These are phyloP conservation scores for Dryobotodes eremita DNA, from an alignment of 2,888 invertebrate species.

Conservation along the genomic window DNA sequence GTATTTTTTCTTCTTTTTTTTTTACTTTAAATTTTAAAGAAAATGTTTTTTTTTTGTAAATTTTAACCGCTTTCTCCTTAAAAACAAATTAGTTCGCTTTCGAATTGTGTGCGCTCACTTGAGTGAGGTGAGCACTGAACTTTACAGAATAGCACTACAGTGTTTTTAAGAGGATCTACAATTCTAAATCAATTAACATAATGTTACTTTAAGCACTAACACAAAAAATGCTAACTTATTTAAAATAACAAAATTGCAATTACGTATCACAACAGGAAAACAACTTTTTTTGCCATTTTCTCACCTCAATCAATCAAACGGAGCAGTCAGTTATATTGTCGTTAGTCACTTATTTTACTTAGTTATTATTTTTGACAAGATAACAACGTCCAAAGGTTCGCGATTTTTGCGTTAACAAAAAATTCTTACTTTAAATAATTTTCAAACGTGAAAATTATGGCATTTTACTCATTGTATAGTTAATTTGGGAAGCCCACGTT, in stretches of 20 bases:
- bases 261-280: constrained; percentile 21
- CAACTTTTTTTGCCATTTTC: constrained; percentile 5
- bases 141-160: too few relatives aligned
- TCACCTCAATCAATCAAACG: constrained; percentile 27
- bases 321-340: constrained; percentile 28
- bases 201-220: background rate
- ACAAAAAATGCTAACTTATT: background rate
- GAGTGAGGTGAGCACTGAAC: background rate
- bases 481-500: background rate
- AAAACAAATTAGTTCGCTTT: constrained; percentile 16
- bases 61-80: background rate
- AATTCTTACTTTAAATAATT: background rate
- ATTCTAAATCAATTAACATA: background rate
- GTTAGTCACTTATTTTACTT: constrained; percentile 14
- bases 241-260: constrained; percentile 16
- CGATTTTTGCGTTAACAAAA: constrained; percentile 1
- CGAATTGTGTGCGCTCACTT: background rate
- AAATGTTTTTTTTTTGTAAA: too few relatives aligned
- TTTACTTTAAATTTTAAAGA: too few relatives aligned
- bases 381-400: background rate
- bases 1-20: too few relatives aligned
- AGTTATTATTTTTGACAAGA: background rate
- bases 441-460: constrained; percentile 6
- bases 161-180: background rate
- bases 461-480: background rate